These are phyloP conservation scores for Sandelia bainsii DNA, from an alignment of 2,797 vertebrate species.

Conservation along the genomic window DNA sequence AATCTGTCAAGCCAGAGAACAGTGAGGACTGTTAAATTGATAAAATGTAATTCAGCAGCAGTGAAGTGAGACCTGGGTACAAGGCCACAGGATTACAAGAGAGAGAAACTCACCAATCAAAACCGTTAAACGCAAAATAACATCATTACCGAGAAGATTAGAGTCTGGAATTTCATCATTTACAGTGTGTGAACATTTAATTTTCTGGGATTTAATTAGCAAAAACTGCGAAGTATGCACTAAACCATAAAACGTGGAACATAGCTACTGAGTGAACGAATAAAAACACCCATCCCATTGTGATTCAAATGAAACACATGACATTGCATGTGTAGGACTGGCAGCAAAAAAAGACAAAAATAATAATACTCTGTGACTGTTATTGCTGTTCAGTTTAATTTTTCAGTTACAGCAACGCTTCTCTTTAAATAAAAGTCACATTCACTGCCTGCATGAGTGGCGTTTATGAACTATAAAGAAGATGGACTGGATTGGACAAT, in stretches of 20 bases:
- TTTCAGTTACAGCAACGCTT: conserved; percentile 27
- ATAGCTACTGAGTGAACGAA: conserved; percentile 24
- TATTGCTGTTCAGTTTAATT: conserved; percentile 29
- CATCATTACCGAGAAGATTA: conserved; percentile 62
- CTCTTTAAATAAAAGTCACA: conserved; percentile 41
- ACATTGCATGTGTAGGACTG: conserved; percentile 29
- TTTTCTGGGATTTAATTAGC: conserved; percentile 59
- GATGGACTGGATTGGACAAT: conserved; percentile 17
- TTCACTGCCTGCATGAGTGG: conserved; percentile 33
- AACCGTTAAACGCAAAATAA: conserved; percentile 41
- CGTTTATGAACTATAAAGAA: conserved; percentile 22
- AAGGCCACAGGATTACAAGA: conserved; percentile 46
- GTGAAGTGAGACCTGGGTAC: conserved; percentile 64
- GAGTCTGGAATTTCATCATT: conserved; percentile 39
- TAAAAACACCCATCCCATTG: conserved; percentile 24
- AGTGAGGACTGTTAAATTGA: conserved; percentile 35
- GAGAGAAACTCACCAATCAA: conserved; percentile 69
- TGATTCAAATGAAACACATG: conserved; percentile 42
- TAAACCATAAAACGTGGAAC: conserved; percentile 16
- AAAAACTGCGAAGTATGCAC: conserved; percentile 22
- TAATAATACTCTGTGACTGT: conserved; percentile 28
- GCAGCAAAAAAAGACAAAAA: conserved; percentile 35
- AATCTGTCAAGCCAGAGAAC: conserved; percentile 20
- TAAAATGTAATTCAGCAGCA: conserved; percentile 71
- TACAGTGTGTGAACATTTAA: conserved; percentile 38